Percentiles rank a stretch among this genome's conserved stretches.
phyloP scores from a whole-genome alignment of 2,888 invertebrate species.

The Leptopilina myrica region DNA sequence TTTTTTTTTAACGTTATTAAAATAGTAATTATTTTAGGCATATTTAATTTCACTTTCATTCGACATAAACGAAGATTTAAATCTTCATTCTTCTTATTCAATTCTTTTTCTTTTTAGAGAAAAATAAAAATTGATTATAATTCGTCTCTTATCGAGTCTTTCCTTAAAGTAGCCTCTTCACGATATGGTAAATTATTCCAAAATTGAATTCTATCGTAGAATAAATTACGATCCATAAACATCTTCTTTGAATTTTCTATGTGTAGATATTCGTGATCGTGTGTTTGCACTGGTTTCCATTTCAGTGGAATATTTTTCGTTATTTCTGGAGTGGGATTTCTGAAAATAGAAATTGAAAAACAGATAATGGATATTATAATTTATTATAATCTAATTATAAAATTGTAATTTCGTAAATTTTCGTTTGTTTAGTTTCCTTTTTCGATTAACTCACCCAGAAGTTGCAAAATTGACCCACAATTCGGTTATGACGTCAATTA shows the following conservation, averaged over 20 bases:
- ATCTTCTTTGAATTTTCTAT: slow-evolving; percentile 77
- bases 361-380: no score
- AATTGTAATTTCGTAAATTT: no score
- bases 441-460: slow-evolving; percentile 79
- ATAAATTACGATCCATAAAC: slow-evolving; percentile 78
- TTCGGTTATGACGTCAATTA: slow-evolving; percentile 81
- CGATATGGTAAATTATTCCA: slow-evolving; percentile 79
- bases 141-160: slow-evolving; percentile 42
- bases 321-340: slow-evolving; percentile 82
- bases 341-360: slow-evolving; percentile 71
- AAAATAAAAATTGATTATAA: slow-evolving; percentile 6
- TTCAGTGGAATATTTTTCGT: slow-evolving; percentile 74
- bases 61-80: no score
- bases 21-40: no score
- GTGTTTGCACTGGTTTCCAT: slow-evolving; percentile 81
- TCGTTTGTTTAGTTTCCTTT: no score
- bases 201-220: slow-evolving; percentile 80
- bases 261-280: slow-evolving; percentile 78
- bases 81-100: background rate
- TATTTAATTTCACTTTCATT: no score
- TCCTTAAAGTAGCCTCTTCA: slow-evolving; percentile 30
- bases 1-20: no score
- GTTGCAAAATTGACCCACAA: slow-evolving; percentile 89
- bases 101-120: no score
- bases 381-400: no score